Conservation (phyloP, 2,113 vertebrate species). For the Ciconia boyciana region DNA sequence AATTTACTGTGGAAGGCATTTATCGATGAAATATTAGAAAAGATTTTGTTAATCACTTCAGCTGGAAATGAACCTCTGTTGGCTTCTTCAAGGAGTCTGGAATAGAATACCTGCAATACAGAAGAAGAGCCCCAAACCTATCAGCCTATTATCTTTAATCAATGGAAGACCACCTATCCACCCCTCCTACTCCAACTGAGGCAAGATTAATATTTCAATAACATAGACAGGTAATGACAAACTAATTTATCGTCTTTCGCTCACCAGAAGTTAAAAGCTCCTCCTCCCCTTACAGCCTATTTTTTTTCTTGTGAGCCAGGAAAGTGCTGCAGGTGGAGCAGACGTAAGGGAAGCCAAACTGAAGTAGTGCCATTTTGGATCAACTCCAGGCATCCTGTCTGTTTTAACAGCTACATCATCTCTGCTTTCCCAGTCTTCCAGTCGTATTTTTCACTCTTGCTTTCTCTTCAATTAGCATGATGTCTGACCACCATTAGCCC, state of each 20-base stretch:
- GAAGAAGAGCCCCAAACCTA: not conserved
- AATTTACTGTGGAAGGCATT: constrained; percentile 94
- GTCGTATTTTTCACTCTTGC: not conserved
- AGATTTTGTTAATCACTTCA: constrained; percentile 95
- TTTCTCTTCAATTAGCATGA: not conserved
- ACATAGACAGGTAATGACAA: not conserved
- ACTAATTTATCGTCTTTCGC: not conserved
- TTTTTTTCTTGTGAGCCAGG: not conserved
- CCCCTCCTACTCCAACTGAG: not conserved
- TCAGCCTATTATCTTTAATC: not conserved
- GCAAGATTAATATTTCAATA: not conserved
- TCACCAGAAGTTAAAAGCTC: not conserved
- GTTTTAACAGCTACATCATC: not conserved
- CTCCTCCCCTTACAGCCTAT: not conserved
- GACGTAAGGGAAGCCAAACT: not conserved
- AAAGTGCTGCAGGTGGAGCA: not conserved
- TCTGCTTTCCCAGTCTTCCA: not conserved
- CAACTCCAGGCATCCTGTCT: not conserved
- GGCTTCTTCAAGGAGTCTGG: constrained; percentile 90
- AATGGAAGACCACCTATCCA: not conserved
- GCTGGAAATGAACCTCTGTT: constrained; percentile 90
- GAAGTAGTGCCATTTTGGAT: not conserved
- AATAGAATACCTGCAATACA: constrained; percentile 85
- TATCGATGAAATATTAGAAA: constrained; percentile 97
- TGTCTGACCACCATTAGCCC: not conserved